phyloP scores from a whole-genome alignment of 2,113 vertebrate genomes.

The Canis aureus region DNA sequence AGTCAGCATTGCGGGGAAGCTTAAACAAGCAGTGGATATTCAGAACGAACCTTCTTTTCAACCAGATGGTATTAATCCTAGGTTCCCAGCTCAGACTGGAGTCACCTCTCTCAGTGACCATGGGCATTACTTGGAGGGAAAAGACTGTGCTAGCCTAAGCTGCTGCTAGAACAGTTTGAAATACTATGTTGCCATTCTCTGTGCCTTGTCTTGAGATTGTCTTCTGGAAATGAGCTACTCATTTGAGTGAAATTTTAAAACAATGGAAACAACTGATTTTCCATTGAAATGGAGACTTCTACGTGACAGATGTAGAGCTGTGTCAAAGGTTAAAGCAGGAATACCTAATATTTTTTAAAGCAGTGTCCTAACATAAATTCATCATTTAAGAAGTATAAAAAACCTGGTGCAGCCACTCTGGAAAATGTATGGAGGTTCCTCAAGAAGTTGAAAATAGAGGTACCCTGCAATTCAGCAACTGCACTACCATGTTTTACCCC shows the following conservation, averaged over 20 bases:
- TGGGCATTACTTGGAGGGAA: background rate
- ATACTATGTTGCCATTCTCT: background rate
- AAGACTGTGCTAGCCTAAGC: background rate
- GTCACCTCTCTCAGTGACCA: slow-evolving; percentile 39
- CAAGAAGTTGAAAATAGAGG: too few species aligned
- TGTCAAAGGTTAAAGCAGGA: background rate
- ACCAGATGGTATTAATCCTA: slow-evolving; percentile 68
- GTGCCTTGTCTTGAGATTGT: background rate
- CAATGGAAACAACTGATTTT: background rate
- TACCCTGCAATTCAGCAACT: too few species aligned
- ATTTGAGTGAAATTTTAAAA: slow-evolving; percentile 27
- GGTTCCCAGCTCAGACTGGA: background rate
- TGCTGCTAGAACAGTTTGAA: slow-evolving; percentile 31
- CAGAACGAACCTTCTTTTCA: slow-evolving; percentile 57
- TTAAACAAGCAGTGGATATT: slow-evolving; percentile 55
- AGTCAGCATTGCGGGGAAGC: slow-evolving; percentile 29
- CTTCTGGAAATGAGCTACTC: slow-evolving; percentile 64
- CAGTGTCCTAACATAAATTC: slow-evolving; percentile 8
- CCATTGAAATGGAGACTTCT: background rate
- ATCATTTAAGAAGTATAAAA: slow-evolving; percentile 55
- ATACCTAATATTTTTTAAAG: slow-evolving; percentile 13
- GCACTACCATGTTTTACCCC: too few species aligned
- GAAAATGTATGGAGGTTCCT: too few species aligned
- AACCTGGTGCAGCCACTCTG: background rate
- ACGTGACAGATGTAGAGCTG: background rate